Percentiles rank a stretch among this genome's conserved stretches.
Conservation (phyloP, 2,888 invertebrate genomes). For the Nomada lathburiana region DNA sequence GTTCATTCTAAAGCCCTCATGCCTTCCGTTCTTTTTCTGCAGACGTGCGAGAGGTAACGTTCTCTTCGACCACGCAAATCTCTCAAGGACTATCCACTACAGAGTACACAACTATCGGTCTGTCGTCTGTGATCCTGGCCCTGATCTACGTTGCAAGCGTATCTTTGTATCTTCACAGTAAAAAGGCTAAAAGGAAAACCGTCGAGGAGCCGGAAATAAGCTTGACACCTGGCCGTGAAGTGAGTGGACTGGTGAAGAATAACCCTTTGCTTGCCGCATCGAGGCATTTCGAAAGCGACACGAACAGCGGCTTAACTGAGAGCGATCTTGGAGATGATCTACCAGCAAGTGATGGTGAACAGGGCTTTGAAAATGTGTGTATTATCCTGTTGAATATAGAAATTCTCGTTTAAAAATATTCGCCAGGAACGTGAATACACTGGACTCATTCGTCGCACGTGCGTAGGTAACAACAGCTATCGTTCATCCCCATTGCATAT, state of each 20-base stretch:
- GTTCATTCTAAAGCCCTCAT: background rate
- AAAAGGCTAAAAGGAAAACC: conserved; percentile 86
- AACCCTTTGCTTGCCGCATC: conserved; percentile 89
- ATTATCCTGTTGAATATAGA: background rate
- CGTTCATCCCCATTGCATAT: conserved; percentile 87
- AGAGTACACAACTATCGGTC: conserved; percentile 93
- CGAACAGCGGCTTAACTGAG: conserved; percentile 77
- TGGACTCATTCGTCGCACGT: background rate
- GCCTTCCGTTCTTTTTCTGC: conserved; percentile 33
- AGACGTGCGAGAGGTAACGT: conserved; percentile 93
- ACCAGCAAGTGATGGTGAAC: conserved; percentile 76
- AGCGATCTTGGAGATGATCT: conserved; percentile 79
- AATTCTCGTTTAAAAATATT: background rate
- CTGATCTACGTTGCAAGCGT: conserved; percentile 94
- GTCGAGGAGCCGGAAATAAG: conserved; percentile 79
- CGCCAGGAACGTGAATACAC: too few species aligned
- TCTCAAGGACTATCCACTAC: conserved; percentile 88
- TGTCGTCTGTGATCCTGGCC: conserved; percentile 93
- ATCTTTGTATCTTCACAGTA: conserved; percentile 92
- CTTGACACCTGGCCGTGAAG: conserved; percentile 84
- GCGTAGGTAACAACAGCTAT: conserved; percentile 89
- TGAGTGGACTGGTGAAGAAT: conserved; percentile 91
- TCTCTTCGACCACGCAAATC: conserved; percentile 86
- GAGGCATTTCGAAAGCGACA: conserved; percentile 86
- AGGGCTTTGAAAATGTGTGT: conserved; percentile 78